Base-by-base conservation (phyloP, 2,113 vertebrate genomes). In the Climacteris rufus region DNA sequence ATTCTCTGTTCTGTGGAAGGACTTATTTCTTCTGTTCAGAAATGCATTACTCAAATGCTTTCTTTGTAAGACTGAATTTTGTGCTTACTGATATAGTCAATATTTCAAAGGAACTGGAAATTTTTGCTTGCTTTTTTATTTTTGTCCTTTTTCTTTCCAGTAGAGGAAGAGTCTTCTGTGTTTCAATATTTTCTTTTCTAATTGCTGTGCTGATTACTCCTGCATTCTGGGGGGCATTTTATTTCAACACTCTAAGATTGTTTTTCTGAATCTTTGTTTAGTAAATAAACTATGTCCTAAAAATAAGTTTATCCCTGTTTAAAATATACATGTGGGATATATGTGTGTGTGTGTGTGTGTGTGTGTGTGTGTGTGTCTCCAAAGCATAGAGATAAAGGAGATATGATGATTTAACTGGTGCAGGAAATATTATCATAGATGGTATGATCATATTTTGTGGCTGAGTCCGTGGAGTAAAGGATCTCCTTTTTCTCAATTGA, bases 161-260 rank as follows among this genome's bases (percentile, higher is more conserved):
- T 31, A 61, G 53, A 37, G 22, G 28, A 91, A 5, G 19, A 33
- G 44, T 44, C 11, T 18, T 75, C 42, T 77, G 24, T 70, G 35
- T 77, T 90, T 72, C 60, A 80, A 53, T 60, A 74, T 23, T 69
- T 78, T 76, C 17, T 71, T 90, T 82, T 85, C 53, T 83, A 65
- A 44, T 74, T 90, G 23, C 63, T 53, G 4, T 79, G 15, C 23
- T 70, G 63, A 61, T 94, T 88, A 72, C 13, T 72, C 12, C 14
- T 47, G 25, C 75, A 8, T 77, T 91, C 61, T 53, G 21, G 49
- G 31, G 44, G 44, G 9, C 7, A 40, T 85, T 91, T 78, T 53
- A 85, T 79, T 91, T 87, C 53, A 93, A 44, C 44, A 33, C 12
- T 35, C 31, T 63, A 39, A 60, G 25, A 61, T 21, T 61, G 6